phyloP scores from a whole-genome alignment of 2,888 invertebrate species.

The Oscheius sp. region DNA sequence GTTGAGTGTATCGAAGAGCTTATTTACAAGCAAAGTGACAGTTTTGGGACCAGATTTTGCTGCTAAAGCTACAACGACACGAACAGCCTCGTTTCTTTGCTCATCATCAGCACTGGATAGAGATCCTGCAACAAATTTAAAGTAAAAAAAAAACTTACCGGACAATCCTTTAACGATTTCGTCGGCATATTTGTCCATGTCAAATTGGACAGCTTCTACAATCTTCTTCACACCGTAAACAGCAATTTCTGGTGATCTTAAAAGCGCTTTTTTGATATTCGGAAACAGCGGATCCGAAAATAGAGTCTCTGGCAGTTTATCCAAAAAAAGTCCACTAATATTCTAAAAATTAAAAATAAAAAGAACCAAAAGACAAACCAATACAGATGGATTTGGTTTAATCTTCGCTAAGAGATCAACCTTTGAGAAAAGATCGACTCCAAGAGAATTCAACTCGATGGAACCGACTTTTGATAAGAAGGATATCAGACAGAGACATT shows the following conservation, averaged over 20 bases:
- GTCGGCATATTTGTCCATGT: constrained; percentile 35
- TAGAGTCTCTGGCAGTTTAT: constrained; percentile 33
- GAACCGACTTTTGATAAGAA: constrained; percentile 17
- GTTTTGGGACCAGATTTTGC: not conserved
- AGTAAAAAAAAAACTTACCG: too few relatives aligned
- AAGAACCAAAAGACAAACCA: constrained; percentile 22
- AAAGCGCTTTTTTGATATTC: constrained; percentile 87
- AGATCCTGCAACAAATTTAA: too few relatives aligned
- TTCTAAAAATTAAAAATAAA: not conserved
- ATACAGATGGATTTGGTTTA: constrained; percentile 32
- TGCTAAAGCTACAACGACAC: constrained; percentile 1
- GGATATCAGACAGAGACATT: constrained; percentile 32
- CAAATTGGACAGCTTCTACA: constrained; percentile 33
- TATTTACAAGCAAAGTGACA: constrained; percentile 34
- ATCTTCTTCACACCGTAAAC: constrained; percentile 72
- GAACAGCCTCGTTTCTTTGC: constrained; percentile 15
- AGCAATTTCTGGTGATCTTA: constrained; percentile 91
- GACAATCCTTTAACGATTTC: constrained; percentile 41
- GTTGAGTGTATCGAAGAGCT: constrained; percentile 39
- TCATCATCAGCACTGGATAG: constrained; percentile 5
- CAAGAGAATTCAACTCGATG: not conserved
- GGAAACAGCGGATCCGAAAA: constrained; percentile 83
- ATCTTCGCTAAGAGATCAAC: constrained; percentile 35
- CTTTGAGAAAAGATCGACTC: constrained; percentile 37
- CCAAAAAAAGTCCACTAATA: constrained; percentile 1